A percentile compares a stretch with the other conserved stretches of the same genome.
Conservation (phyloP, 2,113 vertebrate genomes). For the Polyodon spathula region DNA sequence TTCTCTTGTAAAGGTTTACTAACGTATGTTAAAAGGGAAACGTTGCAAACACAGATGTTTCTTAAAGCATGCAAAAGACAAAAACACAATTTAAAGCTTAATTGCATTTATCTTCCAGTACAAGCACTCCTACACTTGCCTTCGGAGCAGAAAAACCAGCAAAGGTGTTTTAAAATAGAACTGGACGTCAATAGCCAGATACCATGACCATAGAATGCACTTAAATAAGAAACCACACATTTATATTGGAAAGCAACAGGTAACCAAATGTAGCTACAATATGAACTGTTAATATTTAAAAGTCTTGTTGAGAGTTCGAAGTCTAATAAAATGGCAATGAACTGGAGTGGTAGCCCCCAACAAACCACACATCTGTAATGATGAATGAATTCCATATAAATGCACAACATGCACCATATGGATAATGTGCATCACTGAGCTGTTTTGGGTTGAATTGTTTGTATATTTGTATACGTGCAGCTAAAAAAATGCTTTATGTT, state of each 20-base stretch:
- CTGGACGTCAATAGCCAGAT: constrained; percentile 76
- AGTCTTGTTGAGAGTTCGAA: not conserved
- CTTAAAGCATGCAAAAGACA: too few species aligned
- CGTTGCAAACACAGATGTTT: too few species aligned
- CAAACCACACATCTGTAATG: not conserved
- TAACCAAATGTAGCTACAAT: not conserved
- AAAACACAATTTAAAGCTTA: too few species aligned
- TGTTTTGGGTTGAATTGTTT: too few species aligned
- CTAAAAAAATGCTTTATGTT: too few species aligned
- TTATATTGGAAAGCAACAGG: not conserved
- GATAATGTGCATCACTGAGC: too few species aligned
- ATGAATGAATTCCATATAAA: too few species aligned
- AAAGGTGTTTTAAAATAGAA: constrained; percentile 62
- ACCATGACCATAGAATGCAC: constrained; percentile 78
- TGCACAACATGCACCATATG: too few species aligned
- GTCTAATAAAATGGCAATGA: not conserved
- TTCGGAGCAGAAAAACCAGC: constrained; percentile 54
- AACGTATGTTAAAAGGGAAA: too few species aligned
- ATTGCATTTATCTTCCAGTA: too few species aligned
- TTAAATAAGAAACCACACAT: constrained; percentile 28
- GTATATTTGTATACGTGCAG: too few species aligned
- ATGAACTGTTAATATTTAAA: not conserved
- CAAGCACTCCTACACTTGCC: constrained; percentile 41
- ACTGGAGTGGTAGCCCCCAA: not conserved
- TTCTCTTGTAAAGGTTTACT: too few species aligned